Conservation (phyloP, 1,140 invertebrate genomes). For the Drosophila ficusphila region DNA sequence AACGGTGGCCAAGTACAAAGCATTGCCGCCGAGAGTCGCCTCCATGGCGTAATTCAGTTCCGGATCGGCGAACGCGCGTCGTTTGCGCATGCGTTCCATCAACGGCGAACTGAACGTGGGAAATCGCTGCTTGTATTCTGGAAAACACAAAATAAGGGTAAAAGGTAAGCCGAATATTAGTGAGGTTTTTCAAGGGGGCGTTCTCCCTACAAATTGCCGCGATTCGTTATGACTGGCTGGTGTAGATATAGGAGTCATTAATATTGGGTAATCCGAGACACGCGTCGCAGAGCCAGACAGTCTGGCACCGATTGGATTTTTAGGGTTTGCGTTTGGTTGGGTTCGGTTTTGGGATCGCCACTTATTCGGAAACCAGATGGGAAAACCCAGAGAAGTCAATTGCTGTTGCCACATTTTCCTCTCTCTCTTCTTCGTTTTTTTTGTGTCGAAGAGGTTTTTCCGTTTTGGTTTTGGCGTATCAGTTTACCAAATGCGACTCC, state of each 20-base stretch:
- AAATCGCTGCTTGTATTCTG: constrained; percentile 81
- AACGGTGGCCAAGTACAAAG: constrained; percentile 61
- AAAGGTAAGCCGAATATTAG: constrained; percentile 5
- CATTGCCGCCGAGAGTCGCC: constrained; percentile 67
- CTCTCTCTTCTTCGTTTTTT: background rate
- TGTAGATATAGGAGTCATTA: background rate
- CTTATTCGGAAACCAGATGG: constrained; percentile 79
- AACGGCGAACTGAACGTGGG: constrained; percentile 78
- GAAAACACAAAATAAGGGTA: constrained; percentile 1
- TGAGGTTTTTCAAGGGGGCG: background rate
- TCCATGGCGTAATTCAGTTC: constrained; percentile 84
- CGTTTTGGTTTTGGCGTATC: constrained; percentile 69
- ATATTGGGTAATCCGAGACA: constrained; percentile 19
- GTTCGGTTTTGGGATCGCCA: constrained; percentile 15
- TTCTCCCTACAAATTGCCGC: constrained; percentile 34
- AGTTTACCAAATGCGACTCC: constrained; percentile 40
- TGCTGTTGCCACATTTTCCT: constrained; percentile 37
- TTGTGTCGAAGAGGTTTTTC: constrained; percentile 76
- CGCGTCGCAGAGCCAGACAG: constrained; percentile 27
- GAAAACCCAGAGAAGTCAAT: constrained; percentile 41
- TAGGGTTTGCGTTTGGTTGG: too few relatives aligned
- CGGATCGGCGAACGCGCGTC: constrained; percentile 86
- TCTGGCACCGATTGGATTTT: constrained; percentile 47
- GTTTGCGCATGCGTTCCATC: constrained; percentile 85
- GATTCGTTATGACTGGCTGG: constrained; percentile 16